Percentiles rank a stretch among this genome's conserved stretches.
These are phyloP conservation scores for Gnathonemus echidnorhynchus DNA, from an alignment of 2,113 vertebrate genomes.

Conservation along the genomic window DNA sequence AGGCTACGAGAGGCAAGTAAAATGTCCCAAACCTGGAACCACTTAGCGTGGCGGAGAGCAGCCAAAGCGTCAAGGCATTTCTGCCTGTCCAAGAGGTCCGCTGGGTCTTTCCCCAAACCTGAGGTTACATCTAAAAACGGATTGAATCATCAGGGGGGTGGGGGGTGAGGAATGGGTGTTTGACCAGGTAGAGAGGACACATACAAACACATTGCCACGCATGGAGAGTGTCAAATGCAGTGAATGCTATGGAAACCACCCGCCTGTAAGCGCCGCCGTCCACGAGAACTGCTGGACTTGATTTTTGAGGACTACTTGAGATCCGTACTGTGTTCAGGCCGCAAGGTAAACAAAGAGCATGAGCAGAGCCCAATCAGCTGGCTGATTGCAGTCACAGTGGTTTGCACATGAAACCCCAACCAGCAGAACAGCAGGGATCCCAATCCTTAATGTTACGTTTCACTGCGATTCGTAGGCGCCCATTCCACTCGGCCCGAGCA, in stretches of 20 bases:
- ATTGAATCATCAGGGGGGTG: constrained; percentile 97
- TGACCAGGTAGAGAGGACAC: constrained; percentile 95
- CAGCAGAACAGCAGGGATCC: neutral
- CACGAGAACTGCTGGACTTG: neutral
- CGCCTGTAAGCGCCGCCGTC: neutral
- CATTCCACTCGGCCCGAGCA: neutral
- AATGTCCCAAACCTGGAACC: constrained; percentile 99
- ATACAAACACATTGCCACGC: constrained; percentile 85
- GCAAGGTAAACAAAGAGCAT: neutral
- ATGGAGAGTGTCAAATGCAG: constrained; percentile 62
- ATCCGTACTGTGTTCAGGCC: neutral
- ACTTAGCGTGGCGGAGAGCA: constrained; percentile 99
- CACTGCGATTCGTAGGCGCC: neutral
- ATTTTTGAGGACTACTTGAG: neutral
- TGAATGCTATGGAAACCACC: neutral
- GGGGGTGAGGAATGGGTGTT: constrained; percentile 98
- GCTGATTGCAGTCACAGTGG: neutral
- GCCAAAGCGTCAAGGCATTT: constrained; percentile 99
- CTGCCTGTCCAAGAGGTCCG: constrained; percentile 99
- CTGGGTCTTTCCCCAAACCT: constrained; percentile 99
- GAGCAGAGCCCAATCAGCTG: neutral
- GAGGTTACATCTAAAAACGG: constrained; percentile 99
- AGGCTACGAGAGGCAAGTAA: constrained; percentile 99
- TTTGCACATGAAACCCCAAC: neutral
- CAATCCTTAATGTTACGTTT: neutral